These are phyloP conservation scores for Chelonoidis abingdonii DNA, from an alignment of 2,113 vertebrate genomes.

Conservation along the genomic window DNA sequence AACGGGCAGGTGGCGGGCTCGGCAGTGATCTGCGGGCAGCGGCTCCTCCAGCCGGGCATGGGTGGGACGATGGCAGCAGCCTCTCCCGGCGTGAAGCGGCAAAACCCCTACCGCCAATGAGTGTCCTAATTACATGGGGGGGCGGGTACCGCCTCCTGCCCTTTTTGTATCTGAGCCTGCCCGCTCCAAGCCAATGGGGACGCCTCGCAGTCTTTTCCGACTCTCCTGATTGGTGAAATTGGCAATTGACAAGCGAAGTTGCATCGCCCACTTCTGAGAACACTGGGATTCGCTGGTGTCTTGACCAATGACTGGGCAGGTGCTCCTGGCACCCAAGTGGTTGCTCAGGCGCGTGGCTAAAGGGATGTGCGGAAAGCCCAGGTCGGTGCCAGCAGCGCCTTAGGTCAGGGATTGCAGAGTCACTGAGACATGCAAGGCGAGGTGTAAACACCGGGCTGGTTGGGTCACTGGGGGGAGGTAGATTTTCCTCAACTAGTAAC, in stretches of 20 bases:
- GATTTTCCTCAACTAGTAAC: no score
- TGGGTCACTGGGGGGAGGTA: no score
- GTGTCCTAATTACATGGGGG: fast-evolving
- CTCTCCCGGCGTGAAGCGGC: fast-evolving
- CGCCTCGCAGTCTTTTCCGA: fast-evolving
- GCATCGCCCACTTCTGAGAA: fast-evolving
- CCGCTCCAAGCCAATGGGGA: not conserved
- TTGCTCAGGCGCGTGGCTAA: no score
- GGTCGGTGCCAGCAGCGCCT: no score
- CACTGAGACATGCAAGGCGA: no score
- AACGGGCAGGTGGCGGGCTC: fast-evolving
- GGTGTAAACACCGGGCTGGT: no score
- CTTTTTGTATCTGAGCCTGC: not conserved
- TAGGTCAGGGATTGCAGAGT: no score
- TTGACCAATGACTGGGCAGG: not conserved
- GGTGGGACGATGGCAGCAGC: fast-evolving
- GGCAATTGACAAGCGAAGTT: not conserved
- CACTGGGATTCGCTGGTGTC: not conserved
- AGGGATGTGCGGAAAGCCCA: no score
- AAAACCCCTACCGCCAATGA: fast-evolving
- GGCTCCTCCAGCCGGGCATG: fast-evolving
- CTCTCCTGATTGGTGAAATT: not conserved
- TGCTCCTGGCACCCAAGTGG: no score
- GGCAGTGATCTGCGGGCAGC: fast-evolving
- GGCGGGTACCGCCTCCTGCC: fast-evolving